Evolutionary conservation across 2,888 invertebrate species (phyloP).

Genomic region (Alloscopus bannaensis): DNA sequence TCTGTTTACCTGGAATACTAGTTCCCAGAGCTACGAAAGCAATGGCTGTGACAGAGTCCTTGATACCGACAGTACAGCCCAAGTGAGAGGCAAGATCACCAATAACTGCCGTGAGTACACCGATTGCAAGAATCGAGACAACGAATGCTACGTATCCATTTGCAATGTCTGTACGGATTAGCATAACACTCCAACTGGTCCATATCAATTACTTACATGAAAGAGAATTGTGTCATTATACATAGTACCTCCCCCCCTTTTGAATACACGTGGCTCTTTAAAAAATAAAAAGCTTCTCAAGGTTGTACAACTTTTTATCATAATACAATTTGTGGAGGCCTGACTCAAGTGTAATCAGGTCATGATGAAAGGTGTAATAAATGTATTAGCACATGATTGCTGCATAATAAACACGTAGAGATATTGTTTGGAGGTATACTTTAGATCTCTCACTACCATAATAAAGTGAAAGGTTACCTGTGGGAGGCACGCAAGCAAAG

Average conservation of each 20-base stretch:
- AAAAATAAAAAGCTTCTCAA: too few relatives aligned
- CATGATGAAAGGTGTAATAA: too few relatives aligned
- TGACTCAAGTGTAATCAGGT: too few relatives aligned
- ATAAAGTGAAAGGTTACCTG: slow-evolving; percentile 80
- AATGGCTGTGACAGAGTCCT: slow-evolving; percentile 97
- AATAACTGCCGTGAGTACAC: slow-evolving; percentile 95
- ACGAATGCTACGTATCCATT: slow-evolving; percentile 97
- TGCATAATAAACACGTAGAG: too few relatives aligned
- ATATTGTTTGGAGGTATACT: too few relatives aligned
- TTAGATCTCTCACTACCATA: too few relatives aligned
- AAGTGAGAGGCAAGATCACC: slow-evolving; percentile 98
- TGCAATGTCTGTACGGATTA: slow-evolving; percentile 83
- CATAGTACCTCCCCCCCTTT: slow-evolving; percentile 4
- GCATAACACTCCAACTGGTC: slow-evolving; percentile 19
- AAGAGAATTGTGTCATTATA: slow-evolving; percentile 2
- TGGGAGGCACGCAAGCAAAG: slow-evolving; percentile 98
- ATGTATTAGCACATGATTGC: too few relatives aligned
- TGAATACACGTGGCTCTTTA: too few relatives aligned
- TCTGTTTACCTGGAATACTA: slow-evolving; percentile 91
- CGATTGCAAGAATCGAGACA: slow-evolving; percentile 93
- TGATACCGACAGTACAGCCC: slow-evolving; percentile 96
- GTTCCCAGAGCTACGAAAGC: slow-evolving; percentile 98
- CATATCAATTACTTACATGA: slow-evolving; percentile 23
- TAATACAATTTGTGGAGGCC: too few relatives aligned
- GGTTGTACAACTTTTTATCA: too few relatives aligned